Base-by-base conservation (phyloP, 2,797 vertebrate genomes). In the Anas georgica region DNA sequence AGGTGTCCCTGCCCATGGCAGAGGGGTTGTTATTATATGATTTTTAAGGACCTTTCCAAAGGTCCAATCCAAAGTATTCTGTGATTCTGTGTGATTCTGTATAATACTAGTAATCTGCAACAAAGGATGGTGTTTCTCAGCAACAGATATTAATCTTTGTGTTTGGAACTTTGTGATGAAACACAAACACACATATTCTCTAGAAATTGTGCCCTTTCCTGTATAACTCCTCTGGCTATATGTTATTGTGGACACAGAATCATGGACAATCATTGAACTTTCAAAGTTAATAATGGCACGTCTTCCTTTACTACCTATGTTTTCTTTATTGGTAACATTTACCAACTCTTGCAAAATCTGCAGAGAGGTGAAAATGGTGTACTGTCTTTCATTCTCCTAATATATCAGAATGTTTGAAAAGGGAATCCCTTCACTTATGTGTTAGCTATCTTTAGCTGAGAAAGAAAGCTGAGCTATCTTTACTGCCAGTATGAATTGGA, bases 381-480 rank as follows among this genome's bases (percentile, higher is more conserved):
- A 35, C 6, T 69, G 10, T 77, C 48, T 72, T 58, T 50, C 33
- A 28, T 86, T 75, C 33, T 70, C 41, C 33, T 66, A 72, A 46
- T 29, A 62, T 10, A 68, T 48, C 6, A 39, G 17, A 25, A 28
- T 73, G 5, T 75, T 74, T 88, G 41, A 75, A 85, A 91, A 78
- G n/a, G 74, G 64, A 94, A 93, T 91, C 48, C 39, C 45, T 76
- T 67, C 9, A 7, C 76, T 83, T 63, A 25, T 67, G 43, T 45
- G 43, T 45, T 45, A 45, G 43, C 43, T 45, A 45, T 45, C 43
- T 45, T 45, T 18, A 45, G 43, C 43, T 45, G 43, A 45, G 43
- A 55, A 89, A 55, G 87, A 92, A 79, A 88, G 85, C 22, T 81
- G 39, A 92, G 18, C n/a, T 84, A 14, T 14, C 8, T 88, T 92